A percentile compares a stretch with the other conserved stretches of the same genome.
Conservation (phyloP, 2,888 invertebrate genomes). For the Lepas anatifera region DNA sequence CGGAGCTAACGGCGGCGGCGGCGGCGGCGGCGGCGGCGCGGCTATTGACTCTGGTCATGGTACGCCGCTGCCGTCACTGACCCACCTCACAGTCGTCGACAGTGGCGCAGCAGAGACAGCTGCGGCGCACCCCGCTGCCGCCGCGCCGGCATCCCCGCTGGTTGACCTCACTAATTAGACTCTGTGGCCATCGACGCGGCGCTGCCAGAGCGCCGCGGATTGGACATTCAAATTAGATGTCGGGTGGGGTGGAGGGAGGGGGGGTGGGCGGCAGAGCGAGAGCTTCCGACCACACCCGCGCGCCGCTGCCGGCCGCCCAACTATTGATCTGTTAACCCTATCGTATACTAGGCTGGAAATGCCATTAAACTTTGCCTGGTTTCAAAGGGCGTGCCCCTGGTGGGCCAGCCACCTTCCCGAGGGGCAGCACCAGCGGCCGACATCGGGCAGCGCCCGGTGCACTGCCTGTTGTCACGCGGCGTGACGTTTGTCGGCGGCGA, state of each 20-base stretch:
- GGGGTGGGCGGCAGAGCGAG: no score
- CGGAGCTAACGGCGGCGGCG: not conserved
- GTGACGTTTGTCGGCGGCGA: no score
- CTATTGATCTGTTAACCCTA: slow-evolving; percentile 2
- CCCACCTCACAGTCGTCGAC: not conserved
- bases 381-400: not conserved
- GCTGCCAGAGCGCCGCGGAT: not conserved
- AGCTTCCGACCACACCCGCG: no score
- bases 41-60: not conserved
- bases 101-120: not conserved
- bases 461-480: no score
- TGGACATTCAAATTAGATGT: not conserved
- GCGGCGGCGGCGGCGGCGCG: not conserved
- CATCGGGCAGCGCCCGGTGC: no score
- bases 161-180: not conserved
- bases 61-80: not conserved
- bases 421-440: not conserved
- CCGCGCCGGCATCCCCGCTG: not conserved
- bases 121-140: not conserved
- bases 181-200: not conserved
- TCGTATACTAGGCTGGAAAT: slow-evolving; percentile 6
- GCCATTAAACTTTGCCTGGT: not conserved
- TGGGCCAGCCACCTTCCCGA: not conserved
- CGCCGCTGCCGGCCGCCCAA: not conserved
- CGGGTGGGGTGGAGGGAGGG: no score